A percentile compares a stretch with the other conserved stretches of the same genome.
These are phyloP conservation scores for Physeter macrocephalus DNA, from an alignment of 2,113 vertebrate species.

Conservation along the genomic window DNA sequence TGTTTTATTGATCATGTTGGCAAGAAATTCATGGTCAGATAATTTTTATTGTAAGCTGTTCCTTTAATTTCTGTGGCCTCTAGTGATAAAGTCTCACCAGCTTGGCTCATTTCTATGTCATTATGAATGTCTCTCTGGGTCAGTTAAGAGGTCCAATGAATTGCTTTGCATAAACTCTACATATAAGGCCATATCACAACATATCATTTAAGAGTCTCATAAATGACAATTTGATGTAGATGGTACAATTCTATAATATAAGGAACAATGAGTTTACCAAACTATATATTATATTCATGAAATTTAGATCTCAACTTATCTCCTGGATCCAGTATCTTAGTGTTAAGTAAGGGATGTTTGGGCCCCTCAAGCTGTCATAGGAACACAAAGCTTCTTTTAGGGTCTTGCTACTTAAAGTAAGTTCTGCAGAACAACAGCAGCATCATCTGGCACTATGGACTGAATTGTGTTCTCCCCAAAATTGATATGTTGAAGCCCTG, in stretches of 20 bases:
- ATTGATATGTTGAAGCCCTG: not conserved
- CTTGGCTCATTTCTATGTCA: not conserved
- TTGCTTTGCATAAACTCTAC: not conserved
- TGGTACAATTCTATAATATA: not conserved
- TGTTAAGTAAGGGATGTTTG: not conserved
- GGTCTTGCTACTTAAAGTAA: not conserved
- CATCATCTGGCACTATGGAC: not conserved
- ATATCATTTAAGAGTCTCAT: not conserved
- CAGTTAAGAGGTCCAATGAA: not conserved
- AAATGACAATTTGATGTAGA: not conserved
- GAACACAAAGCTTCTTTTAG: not conserved
- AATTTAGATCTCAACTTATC: not conserved
- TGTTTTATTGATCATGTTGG: not conserved
- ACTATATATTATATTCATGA: not conserved
- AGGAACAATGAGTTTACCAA: not conserved
- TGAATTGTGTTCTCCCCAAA: not conserved
- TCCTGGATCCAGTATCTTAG: not conserved
- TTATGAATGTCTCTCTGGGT: not conserved
- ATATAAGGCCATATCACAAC: not conserved
- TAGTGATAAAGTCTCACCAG: not conserved
- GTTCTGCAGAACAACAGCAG: not conserved
- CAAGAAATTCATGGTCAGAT: not conserved
- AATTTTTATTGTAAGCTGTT: not conserved
- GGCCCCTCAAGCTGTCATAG: not conserved
- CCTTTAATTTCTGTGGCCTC: not conserved